Evolutionary conservation across 2,888 invertebrate genomes (phyloP).

Genomic region (Caenorhabditis afra): DNA sequence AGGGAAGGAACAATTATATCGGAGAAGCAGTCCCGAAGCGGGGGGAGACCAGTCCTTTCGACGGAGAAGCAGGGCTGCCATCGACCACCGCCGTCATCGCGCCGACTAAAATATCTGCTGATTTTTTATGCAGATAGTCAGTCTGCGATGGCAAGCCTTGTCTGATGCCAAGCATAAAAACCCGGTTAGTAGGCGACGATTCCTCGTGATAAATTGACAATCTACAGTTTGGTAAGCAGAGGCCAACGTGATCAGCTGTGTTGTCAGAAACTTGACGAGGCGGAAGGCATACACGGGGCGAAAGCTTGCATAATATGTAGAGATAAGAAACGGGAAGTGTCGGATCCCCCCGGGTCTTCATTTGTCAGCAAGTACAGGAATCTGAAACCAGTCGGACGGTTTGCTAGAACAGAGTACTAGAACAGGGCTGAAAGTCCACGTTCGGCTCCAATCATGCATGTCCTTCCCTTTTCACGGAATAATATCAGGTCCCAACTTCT

Average conservation of each 20-base stretch:
- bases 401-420: no score
- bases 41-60: no score
- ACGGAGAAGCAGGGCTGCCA: background rate
- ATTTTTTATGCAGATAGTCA: constrained; percentile 37
- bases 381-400: no score
- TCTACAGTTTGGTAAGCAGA: constrained; percentile 32
- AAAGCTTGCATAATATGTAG: constrained; percentile 10
- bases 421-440: no score
- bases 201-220: constrained; percentile 24
- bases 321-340: no score
- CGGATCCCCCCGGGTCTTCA: no score
- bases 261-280: constrained; percentile 17
- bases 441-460: no score
- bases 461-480: background rate
- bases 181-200: constrained; percentile 10
- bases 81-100: background rate
- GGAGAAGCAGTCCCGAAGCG: no score
- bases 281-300: background rate
- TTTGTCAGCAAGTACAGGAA: no score
- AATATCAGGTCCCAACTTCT: background rate
- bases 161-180: constrained; percentile 5
- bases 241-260: constrained; percentile 18
- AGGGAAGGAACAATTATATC: no score
- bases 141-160: constrained; percentile 7
- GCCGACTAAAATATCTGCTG: constrained; percentile 4